Evolutionary conservation across 1,140 invertebrate genomes (phyloP).

Genomic region (Lepidurus packardi): DNA sequence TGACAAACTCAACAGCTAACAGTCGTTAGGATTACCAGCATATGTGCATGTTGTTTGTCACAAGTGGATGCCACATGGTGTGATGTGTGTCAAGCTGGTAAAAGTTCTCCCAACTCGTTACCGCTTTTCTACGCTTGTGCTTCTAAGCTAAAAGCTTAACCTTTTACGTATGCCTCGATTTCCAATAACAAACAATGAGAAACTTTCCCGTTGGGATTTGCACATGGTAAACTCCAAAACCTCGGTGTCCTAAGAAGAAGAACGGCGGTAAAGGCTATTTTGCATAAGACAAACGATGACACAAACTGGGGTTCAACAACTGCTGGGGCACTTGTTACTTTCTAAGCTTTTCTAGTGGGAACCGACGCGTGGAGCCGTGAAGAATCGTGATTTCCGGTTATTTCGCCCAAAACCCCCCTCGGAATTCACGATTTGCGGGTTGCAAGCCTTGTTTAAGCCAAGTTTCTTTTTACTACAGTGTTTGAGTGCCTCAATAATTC

Average conservation of each 20-base stretch:
- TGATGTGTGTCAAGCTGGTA: background rate
- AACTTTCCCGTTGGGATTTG: too few relatives aligned
- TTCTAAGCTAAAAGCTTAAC: background rate
- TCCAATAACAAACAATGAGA: too few relatives aligned
- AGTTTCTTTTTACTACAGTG: background rate
- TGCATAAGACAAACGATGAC: too few relatives aligned
- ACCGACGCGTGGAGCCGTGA: background rate
- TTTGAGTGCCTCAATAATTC: background rate
- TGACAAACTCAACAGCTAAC: too few relatives aligned
- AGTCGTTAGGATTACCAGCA: too few relatives aligned
- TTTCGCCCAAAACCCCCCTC: background rate
- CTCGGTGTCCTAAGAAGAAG: too few relatives aligned
- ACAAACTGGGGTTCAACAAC: too few relatives aligned
- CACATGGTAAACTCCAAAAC: too few relatives aligned
- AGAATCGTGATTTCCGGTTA: constrained; percentile 8
- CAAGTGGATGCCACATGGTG: background rate
- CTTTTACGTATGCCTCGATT: too few relatives aligned
- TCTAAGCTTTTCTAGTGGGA: background rate
- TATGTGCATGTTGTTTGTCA: background rate
- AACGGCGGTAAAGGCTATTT: too few relatives aligned
- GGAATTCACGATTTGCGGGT: background rate
- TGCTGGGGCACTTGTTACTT: too few relatives aligned
- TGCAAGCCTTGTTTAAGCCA: background rate
- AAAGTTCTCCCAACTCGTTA: background rate
- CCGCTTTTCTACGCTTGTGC: background rate